Evolutionary conservation across 2,797 vertebrate species (phyloP).

Genomic region (Centropyge bicolor): DNA sequence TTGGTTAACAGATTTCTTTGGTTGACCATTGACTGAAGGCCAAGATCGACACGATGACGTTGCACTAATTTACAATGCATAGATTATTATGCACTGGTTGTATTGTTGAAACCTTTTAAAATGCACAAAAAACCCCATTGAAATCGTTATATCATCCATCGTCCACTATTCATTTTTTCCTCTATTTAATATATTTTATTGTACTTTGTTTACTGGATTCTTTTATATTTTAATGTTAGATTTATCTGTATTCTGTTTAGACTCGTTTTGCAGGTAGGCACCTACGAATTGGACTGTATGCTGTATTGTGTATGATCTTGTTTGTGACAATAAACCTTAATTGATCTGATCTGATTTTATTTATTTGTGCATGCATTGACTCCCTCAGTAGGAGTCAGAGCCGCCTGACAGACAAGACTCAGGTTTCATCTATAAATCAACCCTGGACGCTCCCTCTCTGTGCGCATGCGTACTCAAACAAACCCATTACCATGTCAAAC

Average conservation of each 20-base stretch:
- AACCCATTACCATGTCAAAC: slow-evolving; percentile 51
- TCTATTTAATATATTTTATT: not conserved
- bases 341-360: not conserved
- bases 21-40: too few species aligned
- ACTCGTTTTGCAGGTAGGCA: not conserved
- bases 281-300: not conserved
- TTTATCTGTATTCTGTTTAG: not conserved
- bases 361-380: not conserved
- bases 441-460: not conserved
- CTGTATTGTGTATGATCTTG: not conserved
- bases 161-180: not conserved
- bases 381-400: accelerated
- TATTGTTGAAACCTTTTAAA: not conserved
- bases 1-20: not conserved
- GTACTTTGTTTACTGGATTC: not conserved
- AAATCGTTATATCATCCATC: too few species aligned
- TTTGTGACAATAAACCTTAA: not conserved
- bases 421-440: accelerated
- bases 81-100: too few species aligned
- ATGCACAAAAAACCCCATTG: too few species aligned
- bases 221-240: not conserved
- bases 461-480: slow-evolving; percentile 68
- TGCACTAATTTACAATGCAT: too few species aligned
- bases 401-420: slow-evolving; percentile 30
- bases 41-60: too few species aligned